Evolutionary conservation across 2,888 invertebrate species (phyloP), one percentile per base, ranked within the genome.

Genomic region (Drosophila fulvimacula): DNA sequence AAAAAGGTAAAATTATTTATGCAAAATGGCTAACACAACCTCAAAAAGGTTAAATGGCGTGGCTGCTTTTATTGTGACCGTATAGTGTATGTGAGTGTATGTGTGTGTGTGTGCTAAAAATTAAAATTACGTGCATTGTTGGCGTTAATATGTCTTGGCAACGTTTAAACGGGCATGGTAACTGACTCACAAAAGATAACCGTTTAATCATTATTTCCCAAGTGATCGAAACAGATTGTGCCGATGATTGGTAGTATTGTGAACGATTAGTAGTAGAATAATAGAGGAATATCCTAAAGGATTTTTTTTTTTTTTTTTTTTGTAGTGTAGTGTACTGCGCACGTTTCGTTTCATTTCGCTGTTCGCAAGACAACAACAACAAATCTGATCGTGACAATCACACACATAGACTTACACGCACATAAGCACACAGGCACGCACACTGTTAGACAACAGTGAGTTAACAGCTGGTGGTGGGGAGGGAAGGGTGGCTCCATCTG

Each of bases 21-120:
- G 17, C 19, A 36, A 10, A 55, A 36, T 32, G 27, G 30, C 41
- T 17, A 15, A 68, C 81, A 69, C 81, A 82, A 82, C 81, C 81
- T 82, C 86, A 82, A 85, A 85, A 42, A 48, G 57, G 46, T 51
- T 57, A 63, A 80, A 64, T 86, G 81, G 82, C 82, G 82, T 82
- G 82, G 84, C 81, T 79, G 68, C 66, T 64, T 74, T 58, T 30
- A 59, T 72, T 59, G 46, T 68, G 46, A 21, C 30, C 10, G 30
- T 30, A 10, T 10, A 30, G 64, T 60, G 68, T 78, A 5, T 41
- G 10, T 41, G n/a, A 3, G n/a, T 36, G 0, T 36, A 11, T 57
- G 30, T 55, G 41, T 62, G 64, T 62, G 69, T 78, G 62, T 71
- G 59, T 27, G 71, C 53, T 74, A 69, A 59, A 69, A 70, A 73